Evolutionary conservation across 2,888 invertebrate genomes (phyloP).

Genomic region (Oxycera nigricornis): DNA sequence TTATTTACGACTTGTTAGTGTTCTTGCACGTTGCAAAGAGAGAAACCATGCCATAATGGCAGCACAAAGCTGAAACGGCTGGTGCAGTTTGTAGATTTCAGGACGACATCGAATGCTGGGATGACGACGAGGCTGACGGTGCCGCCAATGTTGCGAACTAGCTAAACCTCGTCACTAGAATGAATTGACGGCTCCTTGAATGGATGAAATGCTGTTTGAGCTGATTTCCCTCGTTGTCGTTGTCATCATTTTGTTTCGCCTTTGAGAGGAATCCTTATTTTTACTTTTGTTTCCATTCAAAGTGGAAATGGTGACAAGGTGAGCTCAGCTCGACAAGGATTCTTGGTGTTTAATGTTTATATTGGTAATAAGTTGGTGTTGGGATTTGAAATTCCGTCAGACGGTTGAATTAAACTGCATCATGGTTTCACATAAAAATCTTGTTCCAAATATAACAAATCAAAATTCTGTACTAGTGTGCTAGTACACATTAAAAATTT

Average conservation of each 20-base stretch:
- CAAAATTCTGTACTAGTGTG: too few relatives aligned
- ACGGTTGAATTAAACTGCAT: too few relatives aligned
- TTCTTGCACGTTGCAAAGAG: slow-evolving; percentile 2
- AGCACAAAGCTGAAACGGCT: background rate
- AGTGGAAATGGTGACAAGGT: too few relatives aligned
- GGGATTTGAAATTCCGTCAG: too few relatives aligned
- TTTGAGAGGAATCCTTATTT: background rate
- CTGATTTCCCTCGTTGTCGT: slow-evolving; percentile 3
- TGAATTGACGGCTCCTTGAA: slow-evolving; percentile 23
- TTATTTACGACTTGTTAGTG: slow-evolving; percentile 40
- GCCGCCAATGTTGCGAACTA: slow-evolving; percentile 14
- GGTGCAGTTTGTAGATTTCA: background rate
- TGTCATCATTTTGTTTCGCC: background rate
- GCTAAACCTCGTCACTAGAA: slow-evolving; percentile 20
- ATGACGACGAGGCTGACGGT: background rate
- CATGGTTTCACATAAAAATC: too few relatives aligned
- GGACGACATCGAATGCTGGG: too few relatives aligned
- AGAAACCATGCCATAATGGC: slow-evolving; percentile 18
- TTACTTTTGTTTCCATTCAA: too few relatives aligned
- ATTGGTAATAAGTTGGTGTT: too few relatives aligned
- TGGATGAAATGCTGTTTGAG: slow-evolving; percentile 32
- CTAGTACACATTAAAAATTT: too few relatives aligned
- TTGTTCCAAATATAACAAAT: too few relatives aligned
- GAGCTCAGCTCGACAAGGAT: too few relatives aligned
- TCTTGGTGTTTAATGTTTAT: too few relatives aligned